Evolutionary conservation across 1,140 invertebrate genomes (phyloP).

Genomic region (Rhyacophila brunnea): DNA sequence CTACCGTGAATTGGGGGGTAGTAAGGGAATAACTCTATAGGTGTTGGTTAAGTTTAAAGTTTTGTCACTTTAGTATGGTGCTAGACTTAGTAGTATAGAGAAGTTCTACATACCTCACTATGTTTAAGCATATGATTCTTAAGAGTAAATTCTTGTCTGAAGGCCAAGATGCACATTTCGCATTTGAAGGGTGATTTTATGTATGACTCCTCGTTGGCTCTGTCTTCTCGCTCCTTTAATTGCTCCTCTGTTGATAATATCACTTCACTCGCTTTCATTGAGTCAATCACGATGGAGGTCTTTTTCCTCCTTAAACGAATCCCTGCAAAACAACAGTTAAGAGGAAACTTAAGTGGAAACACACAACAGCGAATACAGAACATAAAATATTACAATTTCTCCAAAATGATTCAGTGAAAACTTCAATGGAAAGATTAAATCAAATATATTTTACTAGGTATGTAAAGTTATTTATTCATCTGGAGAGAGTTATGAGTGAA

Average conservation of each 20-base stretch:
- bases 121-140: constrained; percentile 46
- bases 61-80: not conserved
- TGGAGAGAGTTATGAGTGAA: no score
- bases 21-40: not conserved
- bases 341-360: no score
- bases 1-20: not conserved
- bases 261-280: constrained; percentile 6
- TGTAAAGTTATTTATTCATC: no score
- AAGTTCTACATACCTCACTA: constrained; percentile 37
- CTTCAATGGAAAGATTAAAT: no score
- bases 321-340: no score
- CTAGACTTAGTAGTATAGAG: not conserved
- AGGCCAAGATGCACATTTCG: constrained; percentile 42
- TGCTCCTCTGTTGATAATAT: constrained; percentile 40
- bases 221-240: constrained; percentile 37
- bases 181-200: constrained; percentile 40
- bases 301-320: no score
- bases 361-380: no score
- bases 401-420: no score
- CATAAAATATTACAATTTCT: no score
- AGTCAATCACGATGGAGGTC: no score
- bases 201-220: constrained; percentile 38
- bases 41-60: not conserved
- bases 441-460: no score
- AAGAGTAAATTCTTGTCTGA: constrained; percentile 40